A percentile compares a stretch with the other conserved stretches of the same genome.
phyloP scores from a whole-genome alignment of 2,113 vertebrate species.

The Dolichotis patagonum region DNA sequence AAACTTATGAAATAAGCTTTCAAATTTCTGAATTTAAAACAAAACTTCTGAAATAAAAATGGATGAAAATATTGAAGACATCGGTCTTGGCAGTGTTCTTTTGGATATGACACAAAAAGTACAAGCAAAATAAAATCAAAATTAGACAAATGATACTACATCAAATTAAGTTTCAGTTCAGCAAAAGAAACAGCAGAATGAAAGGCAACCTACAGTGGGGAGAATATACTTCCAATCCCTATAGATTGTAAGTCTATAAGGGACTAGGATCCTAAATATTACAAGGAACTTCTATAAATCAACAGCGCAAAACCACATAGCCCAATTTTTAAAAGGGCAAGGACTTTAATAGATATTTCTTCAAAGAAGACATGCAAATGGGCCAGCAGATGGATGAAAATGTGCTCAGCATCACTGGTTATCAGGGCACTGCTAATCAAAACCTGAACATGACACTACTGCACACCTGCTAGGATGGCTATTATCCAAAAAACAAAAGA shows the following conservation, averaged over 20 bases:
- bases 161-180: neutral
- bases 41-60: neutral
- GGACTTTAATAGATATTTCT: neutral
- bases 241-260: neutral
- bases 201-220: neutral
- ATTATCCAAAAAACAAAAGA: neutral
- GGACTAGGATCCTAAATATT: neutral
- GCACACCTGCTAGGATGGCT: neutral
- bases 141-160: too few relatives aligned
- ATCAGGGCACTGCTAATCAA: neutral
- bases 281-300: neutral
- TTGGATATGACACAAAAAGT: neutral
- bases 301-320: neutral
- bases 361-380: neutral
- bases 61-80: neutral
- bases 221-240: neutral
- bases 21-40: too few relatives aligned
- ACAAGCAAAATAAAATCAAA: neutral
- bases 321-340: neutral
- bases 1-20: neutral
- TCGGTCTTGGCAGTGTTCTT: neutral
- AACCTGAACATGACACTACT: neutral
- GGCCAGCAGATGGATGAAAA: neutral
- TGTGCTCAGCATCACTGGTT: neutral
- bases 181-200: neutral